phyloP scores from a whole-genome alignment of 2,113 vertebrate species.

The Ariopsis seemanni region DNA sequence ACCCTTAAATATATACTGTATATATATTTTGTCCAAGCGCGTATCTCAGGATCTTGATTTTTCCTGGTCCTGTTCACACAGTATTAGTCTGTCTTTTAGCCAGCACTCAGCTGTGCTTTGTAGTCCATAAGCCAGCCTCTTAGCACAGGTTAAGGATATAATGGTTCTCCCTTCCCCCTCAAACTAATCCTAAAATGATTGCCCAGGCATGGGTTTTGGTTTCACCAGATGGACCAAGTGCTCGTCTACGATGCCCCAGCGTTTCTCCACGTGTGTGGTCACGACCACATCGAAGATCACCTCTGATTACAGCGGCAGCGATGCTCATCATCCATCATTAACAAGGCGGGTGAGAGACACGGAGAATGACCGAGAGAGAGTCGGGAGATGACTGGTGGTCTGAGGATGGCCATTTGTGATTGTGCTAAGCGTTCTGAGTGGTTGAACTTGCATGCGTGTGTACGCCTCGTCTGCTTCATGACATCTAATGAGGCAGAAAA shows the following conservation, averaged over 20 bases:
- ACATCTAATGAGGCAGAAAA: constrained; percentile 76
- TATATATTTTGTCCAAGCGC: not conserved
- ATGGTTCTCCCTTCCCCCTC: constrained; percentile 42
- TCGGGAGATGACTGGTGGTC: constrained; percentile 61
- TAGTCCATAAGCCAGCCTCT: constrained; percentile 48
- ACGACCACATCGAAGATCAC: constrained; percentile 72
- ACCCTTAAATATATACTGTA: not conserved
- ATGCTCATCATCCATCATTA: constrained; percentile 75
- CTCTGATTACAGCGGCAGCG: constrained; percentile 72
- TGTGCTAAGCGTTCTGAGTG: constrained; percentile 28
- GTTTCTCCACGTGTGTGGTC: constrained; percentile 76
- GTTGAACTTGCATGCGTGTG: constrained; percentile 14
- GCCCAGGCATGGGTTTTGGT: constrained; percentile 64
- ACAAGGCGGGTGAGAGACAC: constrained; percentile 65
- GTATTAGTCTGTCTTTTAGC: constrained; percentile 38
- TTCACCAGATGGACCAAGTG: constrained; percentile 70
- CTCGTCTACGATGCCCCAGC: constrained; percentile 66
- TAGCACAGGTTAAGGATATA: constrained; percentile 52
- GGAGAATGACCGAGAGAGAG: constrained; percentile 58
- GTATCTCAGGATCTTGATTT: constrained; percentile 8
- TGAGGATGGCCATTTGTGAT: constrained; percentile 48
- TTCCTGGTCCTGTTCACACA: not conserved
- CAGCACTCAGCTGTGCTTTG: constrained; percentile 43
- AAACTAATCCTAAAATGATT: constrained; percentile 57
- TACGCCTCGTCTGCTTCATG: constrained; percentile 51